A percentile compares a stretch with the other conserved stretches of the same genome.
phyloP scores from a whole-genome alignment of 2,797 vertebrate genomes.

The Melanogrammus aeglefinus region DNA sequence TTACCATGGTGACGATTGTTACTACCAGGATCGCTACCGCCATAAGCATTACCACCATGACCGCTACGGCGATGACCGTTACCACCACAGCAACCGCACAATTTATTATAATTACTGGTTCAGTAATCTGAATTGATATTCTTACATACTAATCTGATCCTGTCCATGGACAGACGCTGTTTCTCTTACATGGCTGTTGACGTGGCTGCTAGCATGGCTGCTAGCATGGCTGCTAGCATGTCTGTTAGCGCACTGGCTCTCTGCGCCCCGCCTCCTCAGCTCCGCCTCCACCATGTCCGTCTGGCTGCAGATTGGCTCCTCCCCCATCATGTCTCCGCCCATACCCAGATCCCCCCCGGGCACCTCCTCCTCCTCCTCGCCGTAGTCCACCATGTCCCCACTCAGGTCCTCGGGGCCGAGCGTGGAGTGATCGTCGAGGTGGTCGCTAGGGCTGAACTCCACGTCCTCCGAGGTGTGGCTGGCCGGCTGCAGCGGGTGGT shows the following conservation, averaged over 20 bases:
- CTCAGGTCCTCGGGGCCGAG: constrained; percentile 37
- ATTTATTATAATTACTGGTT: too few relatives aligned
- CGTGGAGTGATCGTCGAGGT: constrained; percentile 14
- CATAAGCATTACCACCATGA: too few relatives aligned
- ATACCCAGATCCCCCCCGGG: constrained; percentile 30
- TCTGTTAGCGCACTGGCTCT: constrained; percentile 27
- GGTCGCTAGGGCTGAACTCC: constrained; percentile 41
- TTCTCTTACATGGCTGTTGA: constrained; percentile 28
- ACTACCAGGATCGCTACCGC: too few relatives aligned
- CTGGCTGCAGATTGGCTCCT: constrained; percentile 46
- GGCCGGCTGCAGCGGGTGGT: constrained; percentile 12
- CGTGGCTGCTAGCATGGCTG: neutral
- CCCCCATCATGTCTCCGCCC: constrained; percentile 41
- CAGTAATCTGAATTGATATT: neutral
- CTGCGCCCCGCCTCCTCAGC: constrained; percentile 43
- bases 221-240: neutral
- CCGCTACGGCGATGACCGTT: too few relatives aligned
- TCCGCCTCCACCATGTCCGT: constrained; percentile 40
- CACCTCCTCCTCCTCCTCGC: constrained; percentile 37
- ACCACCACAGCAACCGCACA: too few relatives aligned
- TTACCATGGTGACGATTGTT: too few relatives aligned
- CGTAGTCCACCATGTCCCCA: constrained; percentile 31
- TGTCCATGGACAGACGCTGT: neutral
- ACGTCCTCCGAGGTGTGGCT: constrained; percentile 26
- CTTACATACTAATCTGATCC: neutral